Percentiles rank a stretch among this genome's conserved stretches.
phyloP scores from a whole-genome alignment of 1,140 invertebrate species.

The Lordiphosa mommai region DNA sequence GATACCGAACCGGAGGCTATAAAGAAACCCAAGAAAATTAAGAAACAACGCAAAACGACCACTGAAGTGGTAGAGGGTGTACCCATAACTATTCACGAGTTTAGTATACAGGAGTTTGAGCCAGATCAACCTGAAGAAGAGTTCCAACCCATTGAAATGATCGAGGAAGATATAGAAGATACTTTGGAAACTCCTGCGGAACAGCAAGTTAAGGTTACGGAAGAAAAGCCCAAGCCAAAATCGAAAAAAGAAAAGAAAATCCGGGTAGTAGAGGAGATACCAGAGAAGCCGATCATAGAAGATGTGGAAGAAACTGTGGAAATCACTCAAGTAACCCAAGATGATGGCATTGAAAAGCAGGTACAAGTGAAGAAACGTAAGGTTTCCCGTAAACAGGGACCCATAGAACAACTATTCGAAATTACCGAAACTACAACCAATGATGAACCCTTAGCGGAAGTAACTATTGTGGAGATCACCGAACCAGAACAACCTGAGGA shows the following conservation, averaged over 20 bases:
- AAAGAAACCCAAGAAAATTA: constrained; percentile 69
- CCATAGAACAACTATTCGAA: constrained; percentile 61
- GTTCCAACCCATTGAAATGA: constrained; percentile 1
- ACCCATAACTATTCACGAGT: constrained; percentile 52
- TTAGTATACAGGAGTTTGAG: constrained; percentile 50
- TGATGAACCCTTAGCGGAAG: constrained; percentile 42
- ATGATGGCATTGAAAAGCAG: constrained; percentile 35
- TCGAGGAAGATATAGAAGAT: constrained; percentile 13
- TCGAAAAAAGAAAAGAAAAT: constrained; percentile 40
- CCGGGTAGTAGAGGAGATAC: constrained; percentile 16
- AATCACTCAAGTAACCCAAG: constrained; percentile 14
- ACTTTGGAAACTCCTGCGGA: constrained; percentile 21
- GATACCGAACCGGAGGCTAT: constrained; percentile 22
- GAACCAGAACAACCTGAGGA: constrained; percentile 25
- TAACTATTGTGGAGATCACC: constrained; percentile 46
- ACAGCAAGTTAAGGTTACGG: constrained; percentile 39
- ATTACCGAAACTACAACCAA: constrained; percentile 72
- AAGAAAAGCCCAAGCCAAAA: constrained; percentile 47
- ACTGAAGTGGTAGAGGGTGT: constrained; percentile 53
- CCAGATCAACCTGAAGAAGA: constrained; percentile 24
- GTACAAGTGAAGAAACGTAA: constrained; percentile 47
- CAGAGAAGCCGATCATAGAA: constrained; percentile 37
- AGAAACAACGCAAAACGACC: constrained; percentile 57
- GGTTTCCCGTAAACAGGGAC: constrained; percentile 44
- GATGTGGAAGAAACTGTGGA: constrained; percentile 42